Base-by-base conservation (phyloP, 2,888 invertebrate genomes). In the Chamaedrilus cognettii region DNA sequence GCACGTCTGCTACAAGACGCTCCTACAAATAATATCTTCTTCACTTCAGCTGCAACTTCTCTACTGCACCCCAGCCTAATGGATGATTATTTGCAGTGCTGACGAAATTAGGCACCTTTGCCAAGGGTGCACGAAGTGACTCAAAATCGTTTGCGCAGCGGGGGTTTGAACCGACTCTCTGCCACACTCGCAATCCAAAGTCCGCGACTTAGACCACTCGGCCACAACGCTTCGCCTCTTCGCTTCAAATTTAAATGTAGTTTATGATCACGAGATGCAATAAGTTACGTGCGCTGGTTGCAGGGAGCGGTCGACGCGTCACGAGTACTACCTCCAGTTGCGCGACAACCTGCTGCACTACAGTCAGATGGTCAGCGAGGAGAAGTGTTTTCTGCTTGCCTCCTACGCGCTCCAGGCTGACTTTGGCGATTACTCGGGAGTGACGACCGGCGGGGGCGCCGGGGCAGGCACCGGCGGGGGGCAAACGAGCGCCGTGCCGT, bases 271-370 rank as follows among this genome's bases (percentile, higher is more conserved):
- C 5, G 5, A 60, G 7, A 52, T 60, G 23, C 19, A 51, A 15
- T 26, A 60, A 23, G 28, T 32, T 56, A 49, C 19, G 19, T 42
- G 19, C 19, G 11, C 11, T 42, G 42, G 11, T 57, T 33, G 15
- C 77, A 83, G 89, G 85, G 95, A 96, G 87, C 94, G 94, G 80
- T 89, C 92, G 76, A 93, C 95, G 64, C 88, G 94, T 68, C 93
- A 94, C 83, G 91, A 96, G 82, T 98, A 97, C 85, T 98, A 95
- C 86, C 88, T 94, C 77, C 97, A 98, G 86, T 86, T 98, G 82
- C 91, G 94, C 72, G 90, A 93, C 85, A 98, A 98, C 86, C 87
- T 90, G 67, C 85, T 88, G 68, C 73, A 77, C 69, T 86, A 83
- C 72, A 78, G 80, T 67, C 84, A 85, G 71, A 78, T 84, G 23